Base-by-base conservation (phyloP, 1,140 invertebrate species). In the Antheraea pernyi region DNA sequence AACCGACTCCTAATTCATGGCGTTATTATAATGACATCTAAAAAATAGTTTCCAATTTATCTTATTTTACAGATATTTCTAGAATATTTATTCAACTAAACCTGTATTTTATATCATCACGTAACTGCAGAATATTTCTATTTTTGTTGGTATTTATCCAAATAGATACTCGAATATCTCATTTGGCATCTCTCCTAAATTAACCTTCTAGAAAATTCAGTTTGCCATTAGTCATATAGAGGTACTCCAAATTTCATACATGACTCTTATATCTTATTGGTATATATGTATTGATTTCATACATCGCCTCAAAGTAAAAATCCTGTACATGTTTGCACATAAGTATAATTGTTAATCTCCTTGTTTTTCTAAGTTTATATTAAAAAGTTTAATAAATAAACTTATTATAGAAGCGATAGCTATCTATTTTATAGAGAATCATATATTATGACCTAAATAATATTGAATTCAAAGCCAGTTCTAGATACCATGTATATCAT, bases 111-210 rank as follows among this genome's bases (percentile, higher is more conserved):
- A 13, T 6, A 53, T 53, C 6, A 2, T 53, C 6, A 53, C 46
- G 6, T 53, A 53, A 53, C 13, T 53, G 46, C 46, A 53, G 2
- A 53, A 2, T 63, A 63, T 63, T 42, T 42, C 39, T 63, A 63
- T 63, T 63, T 37, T 63, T 63, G 61, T 63, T 63, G 61, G 61
- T 63, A 37, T 37, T 63, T 63, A 63, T 63, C 61, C 61, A 63
- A 36, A 63, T 37, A 37, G 22, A 37, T 37, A 63, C 30, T 63
- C 0, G 37, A 30, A 63, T 63, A 37, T 63, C 16, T 37, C 61
- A 8, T 16, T 63, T 63, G 61, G 61, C 61, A 63, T 63, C 61
- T 30, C 22, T 63, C 37, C 61, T 61, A 63, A n/a, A 36, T 30
- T 63, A 53, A 53, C 16, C 46, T 53, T 53, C 46, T 53, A 53